Percentiles rank a stretch among this genome's conserved stretches.
These are phyloP conservation scores for Capreolus pygargus DNA, from an alignment of 2,113 vertebrate genomes.

Conservation along the genomic window DNA sequence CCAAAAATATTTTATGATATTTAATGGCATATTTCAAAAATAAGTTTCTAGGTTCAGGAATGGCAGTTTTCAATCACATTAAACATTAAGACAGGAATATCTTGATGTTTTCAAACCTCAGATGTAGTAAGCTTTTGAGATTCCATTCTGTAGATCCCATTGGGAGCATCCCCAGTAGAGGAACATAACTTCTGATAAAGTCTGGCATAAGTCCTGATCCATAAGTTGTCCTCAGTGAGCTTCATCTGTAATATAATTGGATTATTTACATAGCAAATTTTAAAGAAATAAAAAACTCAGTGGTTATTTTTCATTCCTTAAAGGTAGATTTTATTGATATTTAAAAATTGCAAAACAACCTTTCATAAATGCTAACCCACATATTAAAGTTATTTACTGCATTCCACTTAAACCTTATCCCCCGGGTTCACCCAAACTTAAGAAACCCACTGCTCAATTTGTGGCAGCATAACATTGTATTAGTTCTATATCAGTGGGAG, in stretches of 20 bases:
- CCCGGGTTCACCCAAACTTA: not conserved
- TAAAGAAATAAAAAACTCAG: not conserved
- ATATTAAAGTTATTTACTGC: not conserved
- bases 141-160: conserved; percentile 94
- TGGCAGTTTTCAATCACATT: not conserved
- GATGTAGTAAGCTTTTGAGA: conserved; percentile 89
- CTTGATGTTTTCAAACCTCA: conserved; percentile 82
- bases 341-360: not conserved
- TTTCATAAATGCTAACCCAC: not conserved
- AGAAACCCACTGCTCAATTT: not conserved
- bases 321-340: not conserved
- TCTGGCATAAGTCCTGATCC: conserved; percentile 94
- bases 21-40: not conserved
- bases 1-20: not conserved
- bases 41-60: not conserved
- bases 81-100: not conserved
- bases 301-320: not conserved
- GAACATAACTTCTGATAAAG: conserved; percentile 96
- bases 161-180: conserved; percentile 93
- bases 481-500: not conserved
- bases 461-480: not conserved
- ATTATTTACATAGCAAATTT: not conserved
- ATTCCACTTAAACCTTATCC: not conserved
- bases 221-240: conserved; percentile 92
- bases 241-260: conserved; percentile 85